phyloP scores from a whole-genome alignment of 2,888 invertebrate species.

The Chymomyza amoena region DNA sequence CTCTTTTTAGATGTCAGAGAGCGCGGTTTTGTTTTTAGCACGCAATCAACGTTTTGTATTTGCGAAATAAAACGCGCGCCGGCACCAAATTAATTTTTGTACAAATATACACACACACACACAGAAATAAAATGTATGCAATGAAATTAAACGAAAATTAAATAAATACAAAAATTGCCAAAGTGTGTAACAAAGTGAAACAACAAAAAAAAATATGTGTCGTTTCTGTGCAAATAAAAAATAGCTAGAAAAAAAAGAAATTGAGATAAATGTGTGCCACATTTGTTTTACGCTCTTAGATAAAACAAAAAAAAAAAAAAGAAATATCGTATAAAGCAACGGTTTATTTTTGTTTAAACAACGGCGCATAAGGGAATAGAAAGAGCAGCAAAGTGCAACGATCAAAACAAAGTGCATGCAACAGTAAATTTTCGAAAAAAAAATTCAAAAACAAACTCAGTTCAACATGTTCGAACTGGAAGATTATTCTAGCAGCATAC shows the following conservation, averaged over 20 bases:
- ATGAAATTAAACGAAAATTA: neutral
- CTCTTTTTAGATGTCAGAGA: neutral
- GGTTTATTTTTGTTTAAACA: constrained; percentile 28
- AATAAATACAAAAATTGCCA: constrained; percentile 1
- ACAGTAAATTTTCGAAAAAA: constrained; percentile 14
- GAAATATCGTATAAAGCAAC: constrained; percentile 19
- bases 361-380: neutral
- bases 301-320: neutral
- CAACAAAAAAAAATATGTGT: constrained; percentile 14
- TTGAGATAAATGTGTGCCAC: neutral
- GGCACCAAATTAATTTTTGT: neutral
- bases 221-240: constrained; percentile 21
- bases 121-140: neutral
- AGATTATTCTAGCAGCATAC: constrained; percentile 85
- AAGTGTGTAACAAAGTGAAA: constrained; percentile 10
- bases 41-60: neutral
- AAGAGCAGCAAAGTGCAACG: constrained; percentile 6
- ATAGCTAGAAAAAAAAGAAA: neutral
- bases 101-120: neutral
- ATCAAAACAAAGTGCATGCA: constrained; percentile 60
- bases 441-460: constrained; percentile 13
- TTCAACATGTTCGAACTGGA: constrained; percentile 84
- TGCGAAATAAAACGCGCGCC: neutral
- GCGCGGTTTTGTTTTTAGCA: neutral
- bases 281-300: neutral